Evolutionary conservation across 2,113 vertebrate species (phyloP).

Genomic region (Dascyllus trimaculatus): DNA sequence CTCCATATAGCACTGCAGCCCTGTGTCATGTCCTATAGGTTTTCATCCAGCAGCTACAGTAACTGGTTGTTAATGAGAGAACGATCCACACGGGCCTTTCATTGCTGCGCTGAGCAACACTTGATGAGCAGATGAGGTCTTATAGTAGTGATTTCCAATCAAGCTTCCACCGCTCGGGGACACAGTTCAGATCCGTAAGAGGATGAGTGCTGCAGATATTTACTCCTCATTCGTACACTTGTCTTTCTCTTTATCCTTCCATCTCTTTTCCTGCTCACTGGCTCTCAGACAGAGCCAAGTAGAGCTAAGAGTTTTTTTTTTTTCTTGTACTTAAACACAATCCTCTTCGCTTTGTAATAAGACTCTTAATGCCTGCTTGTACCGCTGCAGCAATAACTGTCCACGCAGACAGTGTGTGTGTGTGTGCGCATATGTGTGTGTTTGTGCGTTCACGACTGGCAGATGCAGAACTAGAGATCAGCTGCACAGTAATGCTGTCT

Average conservation of each 20-base stretch:
- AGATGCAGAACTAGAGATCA: slow-evolving; percentile 44
- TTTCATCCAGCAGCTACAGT: too few species aligned
- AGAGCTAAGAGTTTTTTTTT: slow-evolving; percentile 3
- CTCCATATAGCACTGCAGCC: too few species aligned
- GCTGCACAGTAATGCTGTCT: slow-evolving; percentile 23
- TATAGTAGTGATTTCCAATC: slow-evolving; percentile 40
- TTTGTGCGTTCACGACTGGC: slow-evolving; percentile 27
- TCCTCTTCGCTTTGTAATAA: slow-evolving; percentile 43
- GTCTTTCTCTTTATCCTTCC: slow-evolving; percentile 20
- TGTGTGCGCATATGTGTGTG: neutral
- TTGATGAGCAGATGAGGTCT: slow-evolving; percentile 24
- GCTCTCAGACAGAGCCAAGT: slow-evolving; percentile 13
- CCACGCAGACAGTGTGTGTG: slow-evolving; percentile 20
- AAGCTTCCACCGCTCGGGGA: slow-evolving; percentile 12
- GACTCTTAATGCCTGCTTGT: slow-evolving; percentile 37
- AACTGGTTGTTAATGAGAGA: too few species aligned
- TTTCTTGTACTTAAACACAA: slow-evolving; percentile 18
- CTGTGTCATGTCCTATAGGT: too few species aligned
- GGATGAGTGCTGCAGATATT: slow-evolving; percentile 29
- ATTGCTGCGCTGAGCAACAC: too few species aligned
- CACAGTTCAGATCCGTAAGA: slow-evolving; percentile 33
- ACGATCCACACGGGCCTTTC: too few species aligned
- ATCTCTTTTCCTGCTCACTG: neutral
- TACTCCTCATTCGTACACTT: slow-evolving; percentile 2
- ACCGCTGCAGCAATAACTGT: slow-evolving; percentile 1